phyloP scores from a whole-genome alignment of 2,113 vertebrate genomes.

The Malurus elegans region DNA sequence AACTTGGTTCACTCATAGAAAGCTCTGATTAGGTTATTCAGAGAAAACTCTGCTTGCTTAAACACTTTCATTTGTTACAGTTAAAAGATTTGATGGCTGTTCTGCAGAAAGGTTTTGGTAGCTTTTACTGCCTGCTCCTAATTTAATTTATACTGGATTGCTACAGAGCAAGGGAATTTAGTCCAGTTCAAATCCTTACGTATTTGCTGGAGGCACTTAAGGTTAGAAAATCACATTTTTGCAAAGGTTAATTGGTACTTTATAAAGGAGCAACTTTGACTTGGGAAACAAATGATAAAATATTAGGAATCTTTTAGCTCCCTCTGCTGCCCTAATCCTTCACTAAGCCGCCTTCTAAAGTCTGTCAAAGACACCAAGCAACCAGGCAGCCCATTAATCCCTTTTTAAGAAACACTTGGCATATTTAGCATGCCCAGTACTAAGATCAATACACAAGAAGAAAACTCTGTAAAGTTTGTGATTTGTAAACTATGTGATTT shows the following conservation, averaged over 20 bases:
- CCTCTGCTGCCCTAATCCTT: conserved; percentile 64
- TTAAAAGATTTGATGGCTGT: neutral
- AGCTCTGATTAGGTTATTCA: neutral
- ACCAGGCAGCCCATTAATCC: neutral
- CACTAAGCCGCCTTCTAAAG: neutral
- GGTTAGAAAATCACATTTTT: neutral
- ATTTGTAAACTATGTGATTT: neutral
- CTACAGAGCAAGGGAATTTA: neutral
- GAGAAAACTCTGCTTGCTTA: neutral
- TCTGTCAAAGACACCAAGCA: neutral
- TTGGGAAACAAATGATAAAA: conserved; percentile 32
- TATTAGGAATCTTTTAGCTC: conserved; percentile 67
- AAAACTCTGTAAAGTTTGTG: neutral
- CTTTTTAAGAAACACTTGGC: neutral
- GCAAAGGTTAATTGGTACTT: conserved; percentile 21
- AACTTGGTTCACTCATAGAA: neutral
- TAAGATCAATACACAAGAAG: neutral
- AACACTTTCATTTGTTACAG: neutral
- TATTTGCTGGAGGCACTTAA: neutral
- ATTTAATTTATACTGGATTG: neutral
- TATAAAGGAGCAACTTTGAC: neutral
- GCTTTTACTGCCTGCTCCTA: neutral
- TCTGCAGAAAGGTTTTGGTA: neutral
- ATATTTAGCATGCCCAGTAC: neutral
- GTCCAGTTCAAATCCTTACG: neutral